These are phyloP conservation scores for Disparrhopalites patrizii DNA, from an alignment of 2,888 invertebrate genomes.

Conservation along the genomic window DNA sequence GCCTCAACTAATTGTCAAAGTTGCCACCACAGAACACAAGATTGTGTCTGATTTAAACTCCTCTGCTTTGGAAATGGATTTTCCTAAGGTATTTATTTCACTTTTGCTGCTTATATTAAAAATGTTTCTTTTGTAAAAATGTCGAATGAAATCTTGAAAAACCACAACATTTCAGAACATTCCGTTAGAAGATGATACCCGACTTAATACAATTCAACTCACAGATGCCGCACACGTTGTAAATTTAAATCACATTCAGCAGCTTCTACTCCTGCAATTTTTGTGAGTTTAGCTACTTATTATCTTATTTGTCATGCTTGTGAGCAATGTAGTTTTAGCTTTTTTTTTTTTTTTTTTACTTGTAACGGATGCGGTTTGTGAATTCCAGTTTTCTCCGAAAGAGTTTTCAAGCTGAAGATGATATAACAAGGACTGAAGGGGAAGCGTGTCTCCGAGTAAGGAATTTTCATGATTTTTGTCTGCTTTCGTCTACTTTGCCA, in stretches of 20 bases:
- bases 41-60: neutral
- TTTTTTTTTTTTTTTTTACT: no score
- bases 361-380: no score
- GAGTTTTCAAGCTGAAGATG: slow-evolving; percentile 73
- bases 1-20: slow-evolving; percentile 75
- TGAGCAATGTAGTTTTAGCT: no score
- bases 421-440: slow-evolving; percentile 57
- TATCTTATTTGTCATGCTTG: no score
- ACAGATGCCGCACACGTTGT: slow-evolving; percentile 58
- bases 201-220: slow-evolving; percentile 74
- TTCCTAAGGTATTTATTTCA: slow-evolving; percentile 17
- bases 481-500: neutral
- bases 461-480: neutral
- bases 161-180: slow-evolving; percentile 56
- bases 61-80: neutral
- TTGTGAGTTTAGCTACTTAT: slow-evolving; percentile 61
- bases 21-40: slow-evolving; percentile 52
- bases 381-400: slow-evolving; percentile 49
- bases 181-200: slow-evolving; percentile 77
- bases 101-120: no score
- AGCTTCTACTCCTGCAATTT: slow-evolving; percentile 72
- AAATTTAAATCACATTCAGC: slow-evolving; percentile 64
- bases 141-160: neutral
- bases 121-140: no score
- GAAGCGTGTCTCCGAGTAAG: slow-evolving; percentile 16